phyloP scores from a whole-genome alignment of 2,113 vertebrate species.

The Neodon shergylaensis region DNA sequence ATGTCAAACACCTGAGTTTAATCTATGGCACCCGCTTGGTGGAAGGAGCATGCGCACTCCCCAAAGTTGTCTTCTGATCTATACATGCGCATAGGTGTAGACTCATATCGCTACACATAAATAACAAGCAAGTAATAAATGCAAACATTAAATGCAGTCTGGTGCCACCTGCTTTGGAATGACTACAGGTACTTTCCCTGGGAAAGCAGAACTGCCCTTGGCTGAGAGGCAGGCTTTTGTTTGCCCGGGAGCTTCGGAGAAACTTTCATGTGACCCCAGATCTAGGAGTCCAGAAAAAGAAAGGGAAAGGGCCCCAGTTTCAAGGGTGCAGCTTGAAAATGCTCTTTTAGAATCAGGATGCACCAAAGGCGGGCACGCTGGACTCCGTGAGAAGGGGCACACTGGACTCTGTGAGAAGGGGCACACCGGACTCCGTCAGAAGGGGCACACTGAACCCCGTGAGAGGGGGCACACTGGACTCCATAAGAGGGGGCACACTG shows the following conservation, averaged over 20 bases:
- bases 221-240: background rate
- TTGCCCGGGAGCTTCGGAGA: background rate
- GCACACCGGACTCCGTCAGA: too few relatives aligned
- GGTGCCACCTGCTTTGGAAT: background rate
- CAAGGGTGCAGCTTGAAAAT: background rate
- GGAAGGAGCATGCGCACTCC: background rate
- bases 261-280: background rate
- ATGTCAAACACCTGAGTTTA: background rate
- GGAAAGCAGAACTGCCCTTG: background rate
- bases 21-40: background rate
- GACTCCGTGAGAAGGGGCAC: background rate
- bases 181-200: background rate
- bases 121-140: background rate
- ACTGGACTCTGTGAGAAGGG: background rate
- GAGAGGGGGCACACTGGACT: too few relatives aligned
- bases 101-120: background rate
- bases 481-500: too few relatives aligned
- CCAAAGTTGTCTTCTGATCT: background rate
- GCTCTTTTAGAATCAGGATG: background rate
- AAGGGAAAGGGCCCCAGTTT: background rate
- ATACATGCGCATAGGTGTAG: background rate
- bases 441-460: too few relatives aligned
- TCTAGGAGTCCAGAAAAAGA: background rate
- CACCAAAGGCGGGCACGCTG: accelerated
- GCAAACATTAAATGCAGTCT: background rate